Percentiles rank a stretch among this genome's conserved stretches.
Conservation (phyloP, 2,888 invertebrate species). For the Athetis lepigone region DNA sequence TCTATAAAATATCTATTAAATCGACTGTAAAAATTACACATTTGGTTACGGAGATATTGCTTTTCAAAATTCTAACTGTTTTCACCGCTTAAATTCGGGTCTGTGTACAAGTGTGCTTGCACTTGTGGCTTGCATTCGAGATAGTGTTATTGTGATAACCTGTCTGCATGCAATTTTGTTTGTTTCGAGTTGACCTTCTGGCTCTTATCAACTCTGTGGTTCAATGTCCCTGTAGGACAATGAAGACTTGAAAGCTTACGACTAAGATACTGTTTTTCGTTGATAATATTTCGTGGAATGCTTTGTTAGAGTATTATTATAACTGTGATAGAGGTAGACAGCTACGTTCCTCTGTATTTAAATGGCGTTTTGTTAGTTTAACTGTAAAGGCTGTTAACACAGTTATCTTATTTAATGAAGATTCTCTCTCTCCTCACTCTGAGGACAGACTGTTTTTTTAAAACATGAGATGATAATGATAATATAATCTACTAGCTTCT, state of each 20-base stretch:
- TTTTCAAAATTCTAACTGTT: no score
- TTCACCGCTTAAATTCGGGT: no score
- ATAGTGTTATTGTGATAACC: no score
- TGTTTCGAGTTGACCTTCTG: conserved; percentile 20
- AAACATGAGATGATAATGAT: no score
- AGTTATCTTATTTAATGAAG: conserved; percentile 14
- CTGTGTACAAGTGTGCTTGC: no score
- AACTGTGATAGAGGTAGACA: conserved; percentile 38
- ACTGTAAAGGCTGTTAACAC: conserved; percentile 1
- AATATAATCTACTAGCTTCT: no score
- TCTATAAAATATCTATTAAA: no score
- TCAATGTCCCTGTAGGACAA: conserved; percentile 42
- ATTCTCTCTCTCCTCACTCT: no score
- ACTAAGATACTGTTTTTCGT: conserved; percentile 52
- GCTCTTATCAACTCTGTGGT: conserved; percentile 10
- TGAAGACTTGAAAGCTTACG: conserved; percentile 44
- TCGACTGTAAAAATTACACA: no score
- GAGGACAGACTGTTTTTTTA: no score
- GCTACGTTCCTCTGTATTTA: conserved; percentile 27
- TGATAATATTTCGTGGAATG: conserved; percentile 40
- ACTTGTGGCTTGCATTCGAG: background rate
- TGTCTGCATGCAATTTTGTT: background rate
- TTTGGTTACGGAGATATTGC: no score
- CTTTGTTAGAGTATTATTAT: conserved; percentile 40
- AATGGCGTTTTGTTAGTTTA: conserved; percentile 29